Evolutionary conservation across 2,113 vertebrate genomes (phyloP), one percentile per base, ranked within the genome.

Genomic region (Salvelinus fontinalis): DNA sequence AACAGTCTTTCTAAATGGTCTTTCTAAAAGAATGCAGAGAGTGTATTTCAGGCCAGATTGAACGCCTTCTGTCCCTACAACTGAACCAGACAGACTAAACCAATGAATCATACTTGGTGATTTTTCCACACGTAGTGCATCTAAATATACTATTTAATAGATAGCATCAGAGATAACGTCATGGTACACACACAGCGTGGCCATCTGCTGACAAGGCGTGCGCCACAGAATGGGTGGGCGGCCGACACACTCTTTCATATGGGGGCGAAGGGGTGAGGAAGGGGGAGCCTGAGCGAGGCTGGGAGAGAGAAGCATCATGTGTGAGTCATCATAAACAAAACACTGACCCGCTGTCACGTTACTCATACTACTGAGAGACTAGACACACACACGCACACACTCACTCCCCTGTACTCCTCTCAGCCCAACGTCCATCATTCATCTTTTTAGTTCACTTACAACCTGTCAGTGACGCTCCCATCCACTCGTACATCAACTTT

Each of bases 401-500:
- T 44, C 54, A n/a, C 34, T 7, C 71, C 2, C 20, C 48, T 26
- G 48, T 13, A 39, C 74, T 69, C 59, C 1, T 4, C 69, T 71
- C 39, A 39, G 9, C 18, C 11, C 9, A 34, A 64, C 71, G 65
- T 77, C 89, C 78, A 83, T 89, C 83, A 85, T 82, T 85, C 74
- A 84, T 11, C 13, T 27, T 44, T 59, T 22, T 20, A 54, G 67
- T 70, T 84, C 82, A 51, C 82, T 86, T 81, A 78, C 75, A 71
- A 73, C 76, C 82, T 89, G 87, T 89, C 87, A 86, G 75, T 73
- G 74, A 13, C 70, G 5, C 24, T 88, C 66, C 69, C 77, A 26
- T 82, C 81, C 78, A 75, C 74, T 85, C 76, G 29, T 88, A 74
- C 70, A 90, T 90, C 87, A 83, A 12, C 59, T 59, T 49, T 54